Conservation (phyloP, 2,113 vertebrate genomes). For the Elgaria multicarinata region DNA sequence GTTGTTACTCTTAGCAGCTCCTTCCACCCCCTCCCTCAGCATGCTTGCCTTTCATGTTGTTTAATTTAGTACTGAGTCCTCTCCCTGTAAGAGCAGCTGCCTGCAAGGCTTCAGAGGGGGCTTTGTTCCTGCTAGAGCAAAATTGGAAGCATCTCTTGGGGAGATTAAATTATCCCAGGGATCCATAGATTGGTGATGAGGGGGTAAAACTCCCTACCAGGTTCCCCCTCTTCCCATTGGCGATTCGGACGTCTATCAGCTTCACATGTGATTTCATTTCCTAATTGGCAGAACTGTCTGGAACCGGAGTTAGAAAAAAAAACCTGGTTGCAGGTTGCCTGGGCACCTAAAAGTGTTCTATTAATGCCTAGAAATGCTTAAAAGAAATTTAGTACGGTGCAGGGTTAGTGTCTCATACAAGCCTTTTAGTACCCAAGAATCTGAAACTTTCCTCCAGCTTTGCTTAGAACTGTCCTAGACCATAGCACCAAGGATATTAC, state of each 20-base stretch:
- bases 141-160: conserved; percentile 4
- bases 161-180: conserved; percentile 2
- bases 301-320: not conserved
- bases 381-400: not conserved
- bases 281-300: not conserved
- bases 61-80: not conserved
- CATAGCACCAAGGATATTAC: not conserved
- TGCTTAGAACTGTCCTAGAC: not conserved
- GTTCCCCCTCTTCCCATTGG: not conserved
- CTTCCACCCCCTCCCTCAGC: not conserved
- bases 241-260: not conserved
- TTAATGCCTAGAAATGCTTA: not conserved
- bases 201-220: not conserved
- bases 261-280: not conserved
- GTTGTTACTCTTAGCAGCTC: not conserved
- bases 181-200: not conserved
- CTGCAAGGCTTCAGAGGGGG: not conserved
- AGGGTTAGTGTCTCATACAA: not conserved
- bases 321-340: not conserved
- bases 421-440: not conserved
- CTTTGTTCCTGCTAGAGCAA: not conserved
- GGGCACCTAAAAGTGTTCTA: not conserved
- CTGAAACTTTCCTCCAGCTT: not conserved
- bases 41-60: not conserved
- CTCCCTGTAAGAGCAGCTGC: conserved; percentile 10